phyloP scores from a whole-genome alignment of 2,113 vertebrate genomes.

The Indicator indicator region DNA sequence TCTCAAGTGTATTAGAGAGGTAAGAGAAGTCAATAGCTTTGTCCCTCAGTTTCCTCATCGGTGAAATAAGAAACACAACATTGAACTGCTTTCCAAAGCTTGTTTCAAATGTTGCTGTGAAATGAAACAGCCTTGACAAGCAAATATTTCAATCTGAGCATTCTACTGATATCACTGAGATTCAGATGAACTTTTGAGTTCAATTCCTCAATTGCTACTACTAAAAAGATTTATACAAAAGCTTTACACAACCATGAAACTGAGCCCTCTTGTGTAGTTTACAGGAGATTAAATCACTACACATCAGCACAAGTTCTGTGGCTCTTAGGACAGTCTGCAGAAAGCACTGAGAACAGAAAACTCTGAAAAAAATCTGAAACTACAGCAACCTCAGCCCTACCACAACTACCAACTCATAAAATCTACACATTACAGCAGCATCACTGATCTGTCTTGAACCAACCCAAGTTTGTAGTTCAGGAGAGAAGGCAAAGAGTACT shows the following conservation, averaged over 20 bases:
- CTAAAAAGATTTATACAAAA: slow-evolving; percentile 10
- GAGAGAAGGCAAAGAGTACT: not conserved
- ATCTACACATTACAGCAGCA: not conserved
- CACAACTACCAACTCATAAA: not conserved
- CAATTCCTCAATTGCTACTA: not conserved
- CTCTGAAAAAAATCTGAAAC: slow-evolving; percentile 7
- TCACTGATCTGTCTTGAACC: not conserved
- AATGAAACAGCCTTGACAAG: not conserved
- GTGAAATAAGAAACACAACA: not conserved
- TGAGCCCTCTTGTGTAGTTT: not conserved
- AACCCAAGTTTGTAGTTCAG: not conserved
- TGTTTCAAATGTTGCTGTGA: not conserved
- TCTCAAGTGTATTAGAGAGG: not conserved
- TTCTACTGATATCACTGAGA: not conserved
- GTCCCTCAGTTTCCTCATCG: not conserved
- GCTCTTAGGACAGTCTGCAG: not conserved
- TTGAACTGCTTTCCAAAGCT: not conserved
- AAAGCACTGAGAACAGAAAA: not conserved
- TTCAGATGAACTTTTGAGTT: not conserved
- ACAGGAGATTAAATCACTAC: not conserved
- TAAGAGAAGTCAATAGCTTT: not conserved
- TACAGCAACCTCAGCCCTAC: not conserved
- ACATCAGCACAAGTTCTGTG: not conserved
- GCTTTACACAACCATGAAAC: not conserved
- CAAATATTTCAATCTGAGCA: not conserved